A percentile compares a stretch with the other conserved stretches of the same genome.
Evolutionary conservation across 1,140 invertebrate species (phyloP).

Genomic region (Bicyclus anynana): DNA sequence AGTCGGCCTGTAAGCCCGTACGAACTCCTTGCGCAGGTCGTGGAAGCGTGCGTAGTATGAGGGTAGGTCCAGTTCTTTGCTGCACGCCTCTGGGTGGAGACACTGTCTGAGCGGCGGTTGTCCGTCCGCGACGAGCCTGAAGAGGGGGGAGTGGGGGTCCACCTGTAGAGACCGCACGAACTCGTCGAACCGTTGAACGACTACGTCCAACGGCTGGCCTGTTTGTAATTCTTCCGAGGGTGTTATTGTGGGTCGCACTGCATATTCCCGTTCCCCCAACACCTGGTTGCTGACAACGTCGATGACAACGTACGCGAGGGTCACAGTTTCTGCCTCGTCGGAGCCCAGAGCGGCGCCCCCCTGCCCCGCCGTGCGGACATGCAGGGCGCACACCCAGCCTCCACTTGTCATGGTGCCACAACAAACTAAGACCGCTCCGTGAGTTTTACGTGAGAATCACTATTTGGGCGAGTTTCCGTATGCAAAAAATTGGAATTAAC

Average conservation of each 20-base stretch:
- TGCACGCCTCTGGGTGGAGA: constrained; percentile 94
- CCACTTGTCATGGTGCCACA: constrained; percentile 79
- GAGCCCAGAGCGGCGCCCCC: constrained; percentile 93
- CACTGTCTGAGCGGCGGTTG: no score
- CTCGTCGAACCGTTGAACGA: constrained; percentile 84
- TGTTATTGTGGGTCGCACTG: no score
- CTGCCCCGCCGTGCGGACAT: constrained; percentile 93
- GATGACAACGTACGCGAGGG: constrained; percentile 93
- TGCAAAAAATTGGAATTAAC: constrained; percentile 71
- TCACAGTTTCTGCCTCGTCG: constrained; percentile 96
- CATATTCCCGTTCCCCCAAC: no score
- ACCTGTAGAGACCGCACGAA: constrained; percentile 79
- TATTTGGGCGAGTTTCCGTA: constrained; percentile 62
- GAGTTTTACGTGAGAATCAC: constrained; percentile 31
- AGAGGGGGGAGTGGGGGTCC: constrained; percentile 78
- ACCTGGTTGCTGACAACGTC: constrained; percentile 94
- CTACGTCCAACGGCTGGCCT: no score
- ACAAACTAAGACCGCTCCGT: constrained; percentile 24
- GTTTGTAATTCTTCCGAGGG: no score
- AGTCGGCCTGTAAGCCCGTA: constrained; percentile 75
- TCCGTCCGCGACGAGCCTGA: no score
- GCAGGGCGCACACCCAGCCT: constrained; percentile 90
- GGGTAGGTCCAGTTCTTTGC: constrained; percentile 91
- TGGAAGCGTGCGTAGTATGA: constrained; percentile 92
- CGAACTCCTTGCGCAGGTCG: constrained; percentile 96